A percentile compares a stretch with the other conserved stretches of the same genome.
These are phyloP conservation scores for Heliconius eleuchia DNA, from an alignment of 1,140 invertebrate species.

Conservation along the genomic window DNA sequence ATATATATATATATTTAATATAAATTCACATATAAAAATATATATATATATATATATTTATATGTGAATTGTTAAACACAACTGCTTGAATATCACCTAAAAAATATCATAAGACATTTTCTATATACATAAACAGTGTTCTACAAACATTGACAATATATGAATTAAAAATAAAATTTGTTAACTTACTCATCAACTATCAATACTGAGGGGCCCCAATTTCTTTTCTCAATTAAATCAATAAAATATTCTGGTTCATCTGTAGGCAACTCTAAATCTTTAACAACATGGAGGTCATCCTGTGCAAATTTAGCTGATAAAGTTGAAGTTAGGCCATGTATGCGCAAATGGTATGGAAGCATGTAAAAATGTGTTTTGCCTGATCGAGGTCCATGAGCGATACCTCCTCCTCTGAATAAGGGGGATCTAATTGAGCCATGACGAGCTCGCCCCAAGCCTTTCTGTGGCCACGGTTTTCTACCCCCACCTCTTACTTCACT, in stretches of 20 bases:
- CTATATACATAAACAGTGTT: no score
- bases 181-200: constrained; percentile 94
- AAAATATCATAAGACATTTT: no score
- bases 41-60: no score
- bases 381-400: constrained; percentile 93
- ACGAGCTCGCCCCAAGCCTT: constrained; percentile 93
- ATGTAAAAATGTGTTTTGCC: constrained; percentile 96
- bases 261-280: constrained; percentile 92
- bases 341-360: constrained; percentile 88
- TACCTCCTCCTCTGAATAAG: constrained; percentile 90
- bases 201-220: constrained; percentile 97
- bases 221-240: constrained; percentile 90
- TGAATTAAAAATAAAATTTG: not conserved
- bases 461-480: constrained; percentile 97
- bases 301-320: constrained; percentile 96
- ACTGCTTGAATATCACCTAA: no score
- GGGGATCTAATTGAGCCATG: constrained; percentile 96
- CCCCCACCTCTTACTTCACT: constrained; percentile 94
- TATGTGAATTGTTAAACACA: no score
- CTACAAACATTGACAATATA: not conserved
- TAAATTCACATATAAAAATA: no score
- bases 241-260: constrained; percentile 90
- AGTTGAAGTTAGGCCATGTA: constrained; percentile 90
- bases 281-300: constrained; percentile 96
- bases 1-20: no score